phyloP scores from a whole-genome alignment of 2,888 invertebrate species.

The Agrochola lota region DNA sequence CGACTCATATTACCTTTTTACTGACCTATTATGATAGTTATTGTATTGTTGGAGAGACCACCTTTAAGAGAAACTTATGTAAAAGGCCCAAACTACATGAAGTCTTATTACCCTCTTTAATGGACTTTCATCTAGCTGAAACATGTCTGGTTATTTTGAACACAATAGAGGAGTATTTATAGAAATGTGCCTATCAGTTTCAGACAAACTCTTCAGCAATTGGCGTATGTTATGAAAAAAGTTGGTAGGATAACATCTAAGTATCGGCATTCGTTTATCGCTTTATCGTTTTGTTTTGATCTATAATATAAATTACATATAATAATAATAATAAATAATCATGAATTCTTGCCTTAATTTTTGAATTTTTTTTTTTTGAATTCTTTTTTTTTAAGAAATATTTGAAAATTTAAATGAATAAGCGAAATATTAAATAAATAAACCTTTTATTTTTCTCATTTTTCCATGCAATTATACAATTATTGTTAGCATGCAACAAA shows the following conservation, averaged over 20 bases:
- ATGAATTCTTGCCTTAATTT: too few species aligned
- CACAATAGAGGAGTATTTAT: slow-evolving; percentile 40
- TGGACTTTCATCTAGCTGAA: slow-evolving; percentile 19
- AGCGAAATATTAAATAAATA: too few species aligned
- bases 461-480: too few species aligned
- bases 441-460: too few species aligned
- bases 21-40: slow-evolving; percentile 32
- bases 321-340: too few species aligned
- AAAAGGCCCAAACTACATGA: slow-evolving; percentile 1
- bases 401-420: too few species aligned
- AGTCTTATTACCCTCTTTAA: slow-evolving; percentile 18
- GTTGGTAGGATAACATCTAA: not conserved
- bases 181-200: slow-evolving; percentile 1
- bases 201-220: not conserved
- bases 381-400: too few species aligned
- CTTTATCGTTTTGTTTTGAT: not conserved
- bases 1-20: slow-evolving; percentile 49
- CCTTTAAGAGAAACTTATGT: slow-evolving; percentile 31
- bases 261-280: not conserved
- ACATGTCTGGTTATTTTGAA: slow-evolving; percentile 30
- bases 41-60: slow-evolving; percentile 40
- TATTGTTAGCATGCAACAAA: too few species aligned
- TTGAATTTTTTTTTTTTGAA: too few species aligned
- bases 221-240: slow-evolving; percentile 2
- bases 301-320: too few species aligned